Percentiles rank a stretch among this genome's conserved stretches.
These are phyloP conservation scores for Nansenia antarctica DNA, from an alignment of 2,113 vertebrate genomes.

Conservation along the genomic window DNA sequence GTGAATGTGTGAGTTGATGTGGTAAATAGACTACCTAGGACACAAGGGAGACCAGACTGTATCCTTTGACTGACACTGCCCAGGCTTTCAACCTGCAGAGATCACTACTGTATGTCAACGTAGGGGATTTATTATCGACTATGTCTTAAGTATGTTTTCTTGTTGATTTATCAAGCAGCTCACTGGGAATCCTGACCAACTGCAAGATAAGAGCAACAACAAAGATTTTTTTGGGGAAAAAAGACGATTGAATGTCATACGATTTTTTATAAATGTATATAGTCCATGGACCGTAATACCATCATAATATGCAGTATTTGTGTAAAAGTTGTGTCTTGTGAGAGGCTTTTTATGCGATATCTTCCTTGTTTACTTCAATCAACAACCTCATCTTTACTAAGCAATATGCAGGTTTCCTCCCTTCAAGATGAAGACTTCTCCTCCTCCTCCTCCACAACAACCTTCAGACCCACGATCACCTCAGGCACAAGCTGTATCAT, in stretches of 20 bases:
- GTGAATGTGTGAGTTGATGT: too few relatives aligned
- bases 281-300: conserved; percentile 18
- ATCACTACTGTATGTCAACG: not conserved
- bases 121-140: not conserved
- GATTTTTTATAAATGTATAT: conserved; percentile 30
- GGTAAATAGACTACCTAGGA: too few relatives aligned
- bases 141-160: conserved; percentile 60
- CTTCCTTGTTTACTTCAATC: not conserved
- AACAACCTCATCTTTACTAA: conserved; percentile 9
- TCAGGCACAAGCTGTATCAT: conserved; percentile 38
- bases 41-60: too few relatives aligned
- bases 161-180: conserved; percentile 36
- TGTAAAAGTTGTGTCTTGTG: conserved; percentile 11
- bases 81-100: too few relatives aligned
- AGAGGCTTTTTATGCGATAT: not conserved
- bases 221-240: not conserved
- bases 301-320: conserved; percentile 44
- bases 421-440: not conserved
- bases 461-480: conserved; percentile 35
- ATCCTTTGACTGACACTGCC: too few relatives aligned
- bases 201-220: conserved; percentile 11
- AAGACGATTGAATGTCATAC: conserved; percentile 37
- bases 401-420: conserved; percentile 45
- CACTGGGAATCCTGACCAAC: conserved; percentile 4
- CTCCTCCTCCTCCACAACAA: not conserved